Percentiles rank a stretch among this genome's conserved stretches.
phyloP scores from a whole-genome alignment of 2,797 vertebrate genomes.

The Myotis planiceps region DNA sequence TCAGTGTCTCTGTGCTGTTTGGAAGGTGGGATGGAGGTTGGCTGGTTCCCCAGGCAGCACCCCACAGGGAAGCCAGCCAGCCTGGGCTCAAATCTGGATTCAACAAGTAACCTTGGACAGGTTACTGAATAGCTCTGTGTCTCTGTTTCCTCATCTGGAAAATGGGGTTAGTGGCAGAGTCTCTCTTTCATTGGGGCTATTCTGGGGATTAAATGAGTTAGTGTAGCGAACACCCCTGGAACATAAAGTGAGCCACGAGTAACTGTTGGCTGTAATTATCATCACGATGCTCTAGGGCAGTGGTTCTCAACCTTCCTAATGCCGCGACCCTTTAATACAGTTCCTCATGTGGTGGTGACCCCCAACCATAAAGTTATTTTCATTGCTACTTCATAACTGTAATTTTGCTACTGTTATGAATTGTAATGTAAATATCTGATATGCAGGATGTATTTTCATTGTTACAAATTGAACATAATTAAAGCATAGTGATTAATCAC shows the following conservation, averaged over 20 bases:
- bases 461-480: no score
- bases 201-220: not conserved
- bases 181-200: fast-evolving
- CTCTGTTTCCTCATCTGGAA: slow-evolving; percentile 16
- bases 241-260: not conserved
- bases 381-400: no score
- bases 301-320: no score
- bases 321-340: no score
- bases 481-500: no score
- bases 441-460: no score
- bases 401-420: no score
- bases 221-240: no score
- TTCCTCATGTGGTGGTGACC: no score
- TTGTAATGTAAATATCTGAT: no score
- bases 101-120: not conserved
- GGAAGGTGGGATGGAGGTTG: not conserved
- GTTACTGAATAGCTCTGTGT: not conserved
- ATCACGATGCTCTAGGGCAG: no score
- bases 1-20: not conserved
- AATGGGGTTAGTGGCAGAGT: not conserved
- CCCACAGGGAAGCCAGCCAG: not conserved
- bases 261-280: not conserved
- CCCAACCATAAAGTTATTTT: no score
- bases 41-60: not conserved
- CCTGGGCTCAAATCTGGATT: not conserved